These are phyloP conservation scores for Rhodinocichla rosea DNA, from an alignment of 2,113 vertebrate species.

Conservation along the genomic window DNA sequence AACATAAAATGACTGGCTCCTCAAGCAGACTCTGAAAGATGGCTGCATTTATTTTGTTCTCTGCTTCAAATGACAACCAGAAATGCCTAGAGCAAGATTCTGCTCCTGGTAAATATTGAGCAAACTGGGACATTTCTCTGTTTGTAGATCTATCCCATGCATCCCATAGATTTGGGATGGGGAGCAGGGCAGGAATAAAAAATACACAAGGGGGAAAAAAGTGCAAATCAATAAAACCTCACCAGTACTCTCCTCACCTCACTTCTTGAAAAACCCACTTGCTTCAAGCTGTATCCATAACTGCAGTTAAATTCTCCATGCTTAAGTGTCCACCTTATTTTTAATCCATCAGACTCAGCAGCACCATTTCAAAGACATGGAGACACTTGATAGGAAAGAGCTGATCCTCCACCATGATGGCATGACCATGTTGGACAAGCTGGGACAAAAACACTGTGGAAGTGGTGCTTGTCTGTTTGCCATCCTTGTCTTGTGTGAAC, in stretches of 20 bases:
- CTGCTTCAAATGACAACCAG: not conserved
- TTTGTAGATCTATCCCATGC: not conserved
- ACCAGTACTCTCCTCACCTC: not conserved
- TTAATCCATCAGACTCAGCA: not conserved
- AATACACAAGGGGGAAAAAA: not conserved
- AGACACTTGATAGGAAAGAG: not conserved
- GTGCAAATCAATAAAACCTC: not conserved
- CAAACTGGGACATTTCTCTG: not conserved
- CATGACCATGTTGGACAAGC: not conserved
- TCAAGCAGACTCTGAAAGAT: slow-evolving; percentile 34
- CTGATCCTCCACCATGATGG: not conserved
- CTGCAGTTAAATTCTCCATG: not conserved
- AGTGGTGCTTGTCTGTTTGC: not conserved
- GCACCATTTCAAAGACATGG: not conserved
- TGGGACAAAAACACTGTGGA: not conserved
- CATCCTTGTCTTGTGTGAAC: not conserved
- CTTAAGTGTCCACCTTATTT: not conserved
- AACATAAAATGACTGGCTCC: slow-evolving; percentile 1
- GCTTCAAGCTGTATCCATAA: not conserved
- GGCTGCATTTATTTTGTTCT: not conserved
- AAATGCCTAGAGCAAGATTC: not conserved
- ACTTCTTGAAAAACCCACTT: not conserved
- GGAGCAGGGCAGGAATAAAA: not conserved
- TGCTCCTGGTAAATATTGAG: not conserved
- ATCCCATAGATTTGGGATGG: not conserved